These are phyloP conservation scores for Cynocephalus volans DNA, from an alignment of 2,113 vertebrate genomes.

Conservation along the genomic window DNA sequence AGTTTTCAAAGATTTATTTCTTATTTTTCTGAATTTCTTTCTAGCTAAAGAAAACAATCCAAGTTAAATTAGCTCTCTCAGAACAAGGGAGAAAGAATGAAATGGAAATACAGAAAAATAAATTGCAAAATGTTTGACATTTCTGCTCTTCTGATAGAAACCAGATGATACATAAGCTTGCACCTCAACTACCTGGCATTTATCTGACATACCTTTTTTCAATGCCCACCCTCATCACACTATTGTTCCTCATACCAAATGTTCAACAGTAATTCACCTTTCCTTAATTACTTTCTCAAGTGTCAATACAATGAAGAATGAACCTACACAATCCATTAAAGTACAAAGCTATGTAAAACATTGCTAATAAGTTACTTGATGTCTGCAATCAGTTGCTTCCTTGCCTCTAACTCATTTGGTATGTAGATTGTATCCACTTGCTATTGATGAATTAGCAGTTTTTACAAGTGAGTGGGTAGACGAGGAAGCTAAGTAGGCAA, in stretches of 20 bases:
- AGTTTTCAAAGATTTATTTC: slow-evolving; percentile 29
- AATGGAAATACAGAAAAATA: not conserved
- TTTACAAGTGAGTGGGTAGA: slow-evolving; percentile 69
- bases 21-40: slow-evolving; percentile 5
- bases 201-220: not conserved
- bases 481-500: slow-evolving; percentile 72
- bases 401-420: slow-evolving; percentile 48
- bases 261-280: slow-evolving; percentile 13
- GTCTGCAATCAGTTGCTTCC: slow-evolving; percentile 67
- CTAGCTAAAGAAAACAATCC: not conserved
- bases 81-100: not conserved
- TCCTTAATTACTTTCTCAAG: slow-evolving; percentile 58
- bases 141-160: not conserved
- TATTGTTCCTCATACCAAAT: not conserved
- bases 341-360: slow-evolving; percentile 44
- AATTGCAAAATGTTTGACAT: not conserved
- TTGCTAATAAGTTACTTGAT: slow-evolving; percentile 78
- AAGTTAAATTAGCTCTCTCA: not conserved
- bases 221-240: not conserved
- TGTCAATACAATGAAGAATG: slow-evolving; percentile 63
- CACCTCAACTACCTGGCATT: not conserved
- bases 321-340: slow-evolving; percentile 68
- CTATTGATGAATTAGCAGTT: slow-evolving; percentile 79
- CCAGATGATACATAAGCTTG: not conserved
- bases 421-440: slow-evolving; percentile 68